Conservation (phyloP, 2,113 vertebrate genomes). For the Heterocephalus glaber region DNA sequence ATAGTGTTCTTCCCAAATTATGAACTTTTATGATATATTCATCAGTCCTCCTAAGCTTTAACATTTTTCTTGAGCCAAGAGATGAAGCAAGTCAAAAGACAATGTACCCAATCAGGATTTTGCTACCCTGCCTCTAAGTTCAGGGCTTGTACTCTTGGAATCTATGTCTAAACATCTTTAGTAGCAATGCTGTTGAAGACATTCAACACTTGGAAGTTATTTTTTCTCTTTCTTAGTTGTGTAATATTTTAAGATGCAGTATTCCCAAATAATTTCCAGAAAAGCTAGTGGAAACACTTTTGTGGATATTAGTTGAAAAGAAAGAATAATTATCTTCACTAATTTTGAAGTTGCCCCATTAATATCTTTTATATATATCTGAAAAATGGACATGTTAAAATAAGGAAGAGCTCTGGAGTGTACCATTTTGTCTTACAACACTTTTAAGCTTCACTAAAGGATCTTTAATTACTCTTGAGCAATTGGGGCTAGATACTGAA, state of each 20-base stretch:
- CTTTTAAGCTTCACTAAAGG: background rate
- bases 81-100: background rate
- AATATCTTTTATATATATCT: background rate
- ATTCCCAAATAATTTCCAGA: background rate
- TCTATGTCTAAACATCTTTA: background rate
- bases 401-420: background rate
- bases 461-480: background rate
- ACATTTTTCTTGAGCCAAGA: background rate
- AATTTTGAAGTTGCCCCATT: background rate
- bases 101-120: background rate
- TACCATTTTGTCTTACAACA: background rate
- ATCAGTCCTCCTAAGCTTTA: background rate
- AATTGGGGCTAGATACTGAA: background rate
- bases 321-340: background rate
- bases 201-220: background rate
- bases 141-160: background rate
- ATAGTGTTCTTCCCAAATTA: background rate
- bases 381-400: background rate
- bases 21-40: background rate
- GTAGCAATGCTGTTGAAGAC: background rate
- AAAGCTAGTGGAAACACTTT: background rate
- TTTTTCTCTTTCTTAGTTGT: background rate
- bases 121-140: background rate
- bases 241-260: background rate
- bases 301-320: background rate